Evolutionary conservation across 1,140 invertebrate species (phyloP).

Genomic region (Drusus annulatus): DNA sequence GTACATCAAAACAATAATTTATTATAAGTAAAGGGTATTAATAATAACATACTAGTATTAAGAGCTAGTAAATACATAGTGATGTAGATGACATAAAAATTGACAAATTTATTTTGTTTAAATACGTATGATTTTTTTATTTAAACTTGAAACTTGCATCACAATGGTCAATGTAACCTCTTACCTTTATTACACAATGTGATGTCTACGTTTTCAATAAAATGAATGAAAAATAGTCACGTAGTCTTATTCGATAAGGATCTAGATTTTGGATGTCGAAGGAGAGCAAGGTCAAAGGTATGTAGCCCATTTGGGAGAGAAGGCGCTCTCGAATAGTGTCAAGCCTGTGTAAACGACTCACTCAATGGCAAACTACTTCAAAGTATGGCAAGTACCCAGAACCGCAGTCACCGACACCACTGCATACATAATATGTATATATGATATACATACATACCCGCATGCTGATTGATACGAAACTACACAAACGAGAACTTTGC

Average conservation of each 20-base stretch:
- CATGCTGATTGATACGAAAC: background rate
- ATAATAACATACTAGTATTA: too few relatives aligned
- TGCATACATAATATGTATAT: background rate
- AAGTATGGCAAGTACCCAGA: constrained; percentile 19
- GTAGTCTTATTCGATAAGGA: constrained; percentile 9
- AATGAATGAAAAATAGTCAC: background rate
- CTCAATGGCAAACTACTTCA: constrained; percentile 21
- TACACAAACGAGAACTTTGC: too few relatives aligned
- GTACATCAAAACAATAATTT: too few relatives aligned
- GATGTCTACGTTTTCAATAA: too few relatives aligned
- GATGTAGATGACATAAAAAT: too few relatives aligned
- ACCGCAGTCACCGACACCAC: background rate
- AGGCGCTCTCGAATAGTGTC: constrained; percentile 6
- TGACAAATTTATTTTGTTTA: too few relatives aligned
- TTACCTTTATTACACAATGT: too few relatives aligned
- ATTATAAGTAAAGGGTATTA: too few relatives aligned
- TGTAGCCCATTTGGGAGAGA: constrained; percentile 20
- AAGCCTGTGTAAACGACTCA: background rate
- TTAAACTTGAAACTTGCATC: too few relatives aligned
- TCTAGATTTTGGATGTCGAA: background rate
- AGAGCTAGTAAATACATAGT: too few relatives aligned
- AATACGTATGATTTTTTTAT: too few relatives aligned
- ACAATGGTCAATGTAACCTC: too few relatives aligned
- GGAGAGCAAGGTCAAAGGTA: constrained; percentile 19
- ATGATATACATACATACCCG: background rate